Evolutionary conservation across 2,113 vertebrate genomes (phyloP).

Genomic region (Lipophrys pholis): DNA sequence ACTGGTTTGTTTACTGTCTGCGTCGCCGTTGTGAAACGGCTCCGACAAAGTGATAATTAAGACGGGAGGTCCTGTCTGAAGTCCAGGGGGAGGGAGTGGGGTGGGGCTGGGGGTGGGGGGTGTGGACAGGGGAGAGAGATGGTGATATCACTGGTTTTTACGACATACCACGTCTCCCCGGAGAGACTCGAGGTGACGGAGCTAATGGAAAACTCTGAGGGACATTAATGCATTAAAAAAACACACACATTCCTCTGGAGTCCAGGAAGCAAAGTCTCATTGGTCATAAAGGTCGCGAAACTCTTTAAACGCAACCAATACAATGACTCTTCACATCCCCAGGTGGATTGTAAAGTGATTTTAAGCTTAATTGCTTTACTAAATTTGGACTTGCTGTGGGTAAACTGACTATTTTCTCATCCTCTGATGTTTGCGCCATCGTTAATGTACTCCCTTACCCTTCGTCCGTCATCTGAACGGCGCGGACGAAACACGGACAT

Average conservation of each 20-base stretch:
- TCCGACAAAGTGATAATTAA: slow-evolving; percentile 57
- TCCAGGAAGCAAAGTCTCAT: slow-evolving; percentile 26
- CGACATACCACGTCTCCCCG: slow-evolving; percentile 21
- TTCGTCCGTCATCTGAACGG: not conserved
- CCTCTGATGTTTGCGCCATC: no score
- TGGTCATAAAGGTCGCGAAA: slow-evolving; percentile 1
- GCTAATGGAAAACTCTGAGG: slow-evolving; percentile 53
- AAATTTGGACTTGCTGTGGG: not conserved
- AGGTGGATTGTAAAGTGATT: slow-evolving; percentile 5
- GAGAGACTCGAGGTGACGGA: slow-evolving; percentile 36
- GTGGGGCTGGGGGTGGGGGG: not conserved
- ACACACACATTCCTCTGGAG: slow-evolving; percentile 39
- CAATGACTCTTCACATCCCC: not conserved
- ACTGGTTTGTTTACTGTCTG: slow-evolving; percentile 70
- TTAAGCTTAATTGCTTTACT: not conserved
- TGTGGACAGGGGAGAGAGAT: slow-evolving; percentile 14
- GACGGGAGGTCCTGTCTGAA: slow-evolving; percentile 31
- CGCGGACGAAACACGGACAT: not conserved
- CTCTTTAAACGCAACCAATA: slow-evolving; percentile 18
- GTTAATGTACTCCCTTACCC: not conserved
- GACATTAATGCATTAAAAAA: slow-evolving; percentile 3
- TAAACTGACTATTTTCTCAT: not conserved
- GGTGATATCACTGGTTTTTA: slow-evolving; percentile 59
- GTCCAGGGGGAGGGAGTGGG: slow-evolving; percentile 1
- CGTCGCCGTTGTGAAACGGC: slow-evolving; percentile 52